These are phyloP conservation scores for Lasioglossum baleicum DNA, from an alignment of 1,140 invertebrate species.

Conservation along the genomic window DNA sequence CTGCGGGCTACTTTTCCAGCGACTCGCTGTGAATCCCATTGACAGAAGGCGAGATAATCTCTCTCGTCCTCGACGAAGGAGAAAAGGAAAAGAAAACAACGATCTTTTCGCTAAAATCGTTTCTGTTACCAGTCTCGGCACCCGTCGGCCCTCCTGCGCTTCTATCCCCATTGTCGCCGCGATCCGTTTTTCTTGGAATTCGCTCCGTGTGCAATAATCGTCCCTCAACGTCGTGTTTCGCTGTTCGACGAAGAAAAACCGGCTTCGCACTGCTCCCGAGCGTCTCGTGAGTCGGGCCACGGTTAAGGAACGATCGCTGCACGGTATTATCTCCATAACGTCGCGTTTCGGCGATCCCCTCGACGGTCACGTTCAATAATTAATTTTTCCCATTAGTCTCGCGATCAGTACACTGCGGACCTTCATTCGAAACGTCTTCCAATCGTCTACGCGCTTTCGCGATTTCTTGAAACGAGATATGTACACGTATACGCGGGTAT, in stretches of 20 bases:
- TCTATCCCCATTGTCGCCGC: not conserved
- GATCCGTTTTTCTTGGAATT: too few species aligned
- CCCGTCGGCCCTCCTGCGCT: conserved; percentile 3
- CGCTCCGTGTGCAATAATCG: too few species aligned
- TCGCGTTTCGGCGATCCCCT: too few species aligned
- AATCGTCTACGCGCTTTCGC: not conserved
- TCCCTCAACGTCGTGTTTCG: too few species aligned
- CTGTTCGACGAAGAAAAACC: not conserved
- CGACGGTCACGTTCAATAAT: too few species aligned
- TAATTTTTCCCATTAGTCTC: too few species aligned
- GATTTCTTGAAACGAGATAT: conserved; percentile 3
- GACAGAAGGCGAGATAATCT: conserved; percentile 54
- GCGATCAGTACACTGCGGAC: too few species aligned
- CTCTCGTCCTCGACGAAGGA: conserved; percentile 9
- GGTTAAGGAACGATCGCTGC: not conserved
- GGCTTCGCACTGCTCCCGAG: not conserved
- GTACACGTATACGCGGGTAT: conserved; percentile 21
- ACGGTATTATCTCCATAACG: too few species aligned
- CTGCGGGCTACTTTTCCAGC: conserved; percentile 76
- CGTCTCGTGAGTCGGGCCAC: too few species aligned
- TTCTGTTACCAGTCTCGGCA: not conserved
- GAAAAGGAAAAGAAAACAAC: conserved; percentile 27
- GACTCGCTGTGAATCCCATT: conserved; percentile 68
- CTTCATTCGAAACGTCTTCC: too few species aligned
- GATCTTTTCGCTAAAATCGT: conserved; percentile 18